Evolutionary conservation across 1,140 invertebrate species (phyloP).

Genomic region (Brachionus plicatilis): DNA sequence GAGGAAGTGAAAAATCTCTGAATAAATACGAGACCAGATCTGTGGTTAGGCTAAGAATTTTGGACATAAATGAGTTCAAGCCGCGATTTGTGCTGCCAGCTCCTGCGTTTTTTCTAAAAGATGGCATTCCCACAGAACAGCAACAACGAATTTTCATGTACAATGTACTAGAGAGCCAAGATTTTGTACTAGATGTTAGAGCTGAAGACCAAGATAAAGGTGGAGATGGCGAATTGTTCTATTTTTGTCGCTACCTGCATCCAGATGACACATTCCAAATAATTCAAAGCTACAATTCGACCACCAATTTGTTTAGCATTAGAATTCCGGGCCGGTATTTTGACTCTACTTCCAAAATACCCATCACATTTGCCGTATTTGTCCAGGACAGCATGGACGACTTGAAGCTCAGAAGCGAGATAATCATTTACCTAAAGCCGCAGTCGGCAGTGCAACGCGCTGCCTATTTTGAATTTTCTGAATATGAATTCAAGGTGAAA

Average conservation of each 20-base stretch:
- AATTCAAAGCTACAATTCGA: conserved; percentile 16
- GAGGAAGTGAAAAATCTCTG: not conserved
- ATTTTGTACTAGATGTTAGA: conserved; percentile 15
- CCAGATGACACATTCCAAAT: conserved; percentile 32
- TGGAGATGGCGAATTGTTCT: conserved; percentile 11
- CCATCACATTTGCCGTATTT: conserved; percentile 1
- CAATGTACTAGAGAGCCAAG: conserved; percentile 17
- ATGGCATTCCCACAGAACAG: not conserved
- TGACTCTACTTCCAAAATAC: conserved; percentile 23
- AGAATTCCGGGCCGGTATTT: conserved; percentile 13
- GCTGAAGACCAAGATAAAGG: conserved; percentile 18
- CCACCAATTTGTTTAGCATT: conserved; percentile 2
- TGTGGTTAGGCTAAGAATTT: not conserved
- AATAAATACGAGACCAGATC: conserved; percentile 14
- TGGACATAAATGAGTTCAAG: conserved; percentile 33
- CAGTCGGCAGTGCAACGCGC: not conserved
- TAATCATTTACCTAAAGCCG: not conserved
- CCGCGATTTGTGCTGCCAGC: conserved; percentile 9
- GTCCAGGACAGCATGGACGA: not conserved
- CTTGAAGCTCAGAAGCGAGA: not conserved
- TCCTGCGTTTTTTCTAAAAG: conserved; percentile 29
- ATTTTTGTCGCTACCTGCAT: conserved; percentile 1
- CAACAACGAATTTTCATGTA: conserved; percentile 3
- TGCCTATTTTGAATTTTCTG: conserved; percentile 34
- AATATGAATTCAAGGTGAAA: conserved; percentile 31